Conservation (phyloP, 2,888 invertebrate species). For the Phyllotreta striolata region DNA sequence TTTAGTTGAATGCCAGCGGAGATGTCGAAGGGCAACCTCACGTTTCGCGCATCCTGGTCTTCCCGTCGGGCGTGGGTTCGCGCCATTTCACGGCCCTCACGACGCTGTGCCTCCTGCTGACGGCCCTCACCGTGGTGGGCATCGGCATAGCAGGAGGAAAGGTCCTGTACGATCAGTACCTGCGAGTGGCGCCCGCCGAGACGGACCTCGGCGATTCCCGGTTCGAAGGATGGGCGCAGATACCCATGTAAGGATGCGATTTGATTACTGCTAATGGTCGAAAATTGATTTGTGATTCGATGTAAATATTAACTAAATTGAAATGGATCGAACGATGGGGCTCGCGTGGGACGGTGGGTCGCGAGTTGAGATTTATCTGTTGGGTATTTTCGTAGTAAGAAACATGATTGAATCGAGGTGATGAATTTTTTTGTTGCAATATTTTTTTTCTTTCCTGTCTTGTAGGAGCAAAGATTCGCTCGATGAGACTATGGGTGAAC, state of each 20-base stretch:
- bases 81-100: conserved; percentile 69
- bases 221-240: conserved; percentile 74
- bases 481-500: conserved; percentile 18
- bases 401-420: too few species aligned
- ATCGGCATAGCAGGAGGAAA: conserved; percentile 77
- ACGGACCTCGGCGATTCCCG: conserved; percentile 48
- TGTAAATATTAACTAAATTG: neutral
- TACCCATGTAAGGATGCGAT: conserved; percentile 61
- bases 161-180: conserved; percentile 78
- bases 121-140: conserved; percentile 74
- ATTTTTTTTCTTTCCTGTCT: conserved; percentile 28
- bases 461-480: conserved; percentile 22
- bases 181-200: conserved; percentile 62
- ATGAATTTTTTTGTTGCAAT: conserved; percentile 12
- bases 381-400: too few species aligned
- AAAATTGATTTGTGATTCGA: neutral
- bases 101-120: conserved; percentile 73
- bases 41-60: conserved; percentile 49
- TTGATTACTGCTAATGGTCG: conserved; percentile 11
- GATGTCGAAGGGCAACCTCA: conserved; percentile 61
- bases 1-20: conserved; percentile 39
- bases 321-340: neutral
- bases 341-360: neutral
- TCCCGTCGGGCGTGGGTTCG: conserved; percentile 63
- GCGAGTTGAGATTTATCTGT: neutral